Evolutionary conservation across 2,888 invertebrate genomes (phyloP).

Genomic region (Erynnis tages): DNA sequence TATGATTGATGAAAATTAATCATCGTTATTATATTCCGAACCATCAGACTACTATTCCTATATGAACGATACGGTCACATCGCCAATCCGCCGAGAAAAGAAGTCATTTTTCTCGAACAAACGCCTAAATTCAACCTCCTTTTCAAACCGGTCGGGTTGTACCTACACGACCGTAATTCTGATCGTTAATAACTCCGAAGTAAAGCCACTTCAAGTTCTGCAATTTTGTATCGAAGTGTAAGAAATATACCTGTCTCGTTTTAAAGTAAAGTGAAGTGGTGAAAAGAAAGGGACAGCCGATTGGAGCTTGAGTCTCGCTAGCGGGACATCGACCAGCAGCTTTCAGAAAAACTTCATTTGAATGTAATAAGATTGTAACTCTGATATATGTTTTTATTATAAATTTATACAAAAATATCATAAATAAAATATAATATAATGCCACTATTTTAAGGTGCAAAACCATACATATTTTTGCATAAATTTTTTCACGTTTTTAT

Average conservation of each 20-base stretch:
- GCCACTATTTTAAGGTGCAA: too few species aligned
- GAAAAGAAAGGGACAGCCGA: constrained; percentile 52
- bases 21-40: constrained; percentile 51
- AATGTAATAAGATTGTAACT: constrained; percentile 55
- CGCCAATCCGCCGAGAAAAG: constrained; percentile 45
- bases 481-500: too few species aligned
- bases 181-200: constrained; percentile 65
- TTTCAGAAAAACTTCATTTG: constrained; percentile 73
- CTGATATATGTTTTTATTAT: constrained; percentile 7
- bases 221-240: constrained; percentile 52
- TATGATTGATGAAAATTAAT: constrained; percentile 45
- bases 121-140: constrained; percentile 36
- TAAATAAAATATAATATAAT: too few species aligned
- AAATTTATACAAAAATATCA: constrained; percentile 3
- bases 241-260: constrained; percentile 51
- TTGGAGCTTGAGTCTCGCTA: constrained; percentile 66
- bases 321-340: constrained; percentile 81
- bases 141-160: constrained; percentile 53
- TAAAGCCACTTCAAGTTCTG: constrained; percentile 72
- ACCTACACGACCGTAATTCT: constrained; percentile 64
- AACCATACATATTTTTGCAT: too few species aligned
- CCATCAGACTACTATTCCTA: constrained; percentile 55
- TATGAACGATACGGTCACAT: constrained; percentile 51
- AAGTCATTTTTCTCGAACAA: constrained; percentile 36
- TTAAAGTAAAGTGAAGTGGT: constrained; percentile 43